Conservation (phyloP, 2,888 invertebrate species). For the Diarsia rubi region DNA sequence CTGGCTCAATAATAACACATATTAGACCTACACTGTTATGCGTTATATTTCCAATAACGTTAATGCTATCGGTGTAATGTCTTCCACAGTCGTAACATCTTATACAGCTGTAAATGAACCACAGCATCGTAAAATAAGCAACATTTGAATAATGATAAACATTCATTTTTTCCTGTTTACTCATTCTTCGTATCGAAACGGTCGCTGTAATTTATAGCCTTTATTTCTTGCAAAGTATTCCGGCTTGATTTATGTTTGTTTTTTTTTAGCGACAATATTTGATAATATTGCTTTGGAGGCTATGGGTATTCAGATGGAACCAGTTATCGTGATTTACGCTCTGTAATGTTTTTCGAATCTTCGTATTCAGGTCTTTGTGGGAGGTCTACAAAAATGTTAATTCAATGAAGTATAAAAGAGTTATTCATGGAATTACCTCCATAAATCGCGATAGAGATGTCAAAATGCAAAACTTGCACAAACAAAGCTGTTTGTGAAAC, state of each 20-base stretch:
- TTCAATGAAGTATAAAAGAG: background rate
- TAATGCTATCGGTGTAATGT: slow-evolving; percentile 36
- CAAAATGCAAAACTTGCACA: background rate
- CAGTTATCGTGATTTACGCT: slow-evolving; percentile 47
- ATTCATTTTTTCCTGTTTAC: slow-evolving; percentile 62
- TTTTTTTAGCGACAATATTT: slow-evolving; percentile 52
- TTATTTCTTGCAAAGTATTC: slow-evolving; percentile 62
- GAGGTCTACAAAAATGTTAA: background rate
- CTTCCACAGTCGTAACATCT: slow-evolving; percentile 27
- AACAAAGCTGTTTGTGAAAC: background rate
- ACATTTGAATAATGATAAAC: slow-evolving; percentile 67
- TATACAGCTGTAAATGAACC: slow-evolving; percentile 39
- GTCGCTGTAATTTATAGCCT: slow-evolving; percentile 56
- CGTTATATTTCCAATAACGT: slow-evolving; percentile 40
- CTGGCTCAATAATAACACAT: slow-evolving; percentile 45
- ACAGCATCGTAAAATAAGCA: slow-evolving; percentile 54
- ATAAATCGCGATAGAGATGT: background rate
- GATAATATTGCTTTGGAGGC: slow-evolving; percentile 49
- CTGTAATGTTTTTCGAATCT: slow-evolving; percentile 34
- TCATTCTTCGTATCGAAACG: slow-evolving; percentile 49
- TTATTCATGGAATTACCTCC: background rate
- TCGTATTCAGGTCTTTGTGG: slow-evolving; percentile 14
- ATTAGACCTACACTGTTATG: slow-evolving; percentile 17
- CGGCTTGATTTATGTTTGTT: slow-evolving; percentile 56
- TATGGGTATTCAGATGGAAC: slow-evolving; percentile 35